Evolutionary conservation across 2,113 vertebrate genomes (phyloP), one percentile per base, ranked within the genome.

Genomic region (Excalfactoria chinensis): DNA sequence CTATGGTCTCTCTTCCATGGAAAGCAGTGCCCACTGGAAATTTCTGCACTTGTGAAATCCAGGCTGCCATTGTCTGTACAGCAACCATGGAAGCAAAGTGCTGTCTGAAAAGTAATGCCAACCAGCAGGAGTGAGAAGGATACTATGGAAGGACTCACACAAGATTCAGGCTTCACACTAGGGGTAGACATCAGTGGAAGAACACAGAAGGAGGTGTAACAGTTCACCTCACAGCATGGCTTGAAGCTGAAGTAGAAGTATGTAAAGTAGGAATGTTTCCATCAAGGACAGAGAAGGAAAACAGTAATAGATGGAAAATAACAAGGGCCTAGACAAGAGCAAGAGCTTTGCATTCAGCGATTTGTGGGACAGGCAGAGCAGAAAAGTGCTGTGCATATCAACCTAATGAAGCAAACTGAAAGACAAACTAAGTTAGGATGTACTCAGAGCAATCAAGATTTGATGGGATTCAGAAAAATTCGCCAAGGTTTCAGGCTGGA

Each of bases 241-340:
- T 78, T 2, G 12, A n/a, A 85, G 73, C 41, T 34, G 4, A 8
- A 40, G 46, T 4, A 37, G 4, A 8, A 40, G 46, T 4, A 37
- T 62, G 32, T 13, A 28, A 43, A 89, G 21, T 16, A 58, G 46
- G 12, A 1, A 0, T 8, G 21, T 41, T 26, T 44, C 59, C 16
- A 6, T 30, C 17, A 15, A 56, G 77, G 48, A 4, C 58, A 58
- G 62, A 35, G 21, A 53, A 40, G 37, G 77, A 80, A 59, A 69
- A 37, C 25, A 26, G 12, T 7, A 49, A 30, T 2, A 30, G 37
- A 8, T 19, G 48, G 34, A 55, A 77, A 80, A 68, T 30, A 66
- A 21, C 1, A 2, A 90, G 63, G 1, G 5, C 23, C 35, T 37
- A 0, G 0, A 34, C 43, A 44, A 44, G 43, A 44, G 43, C 0